Evolutionary conservation across 2,797 vertebrate genomes (phyloP), one percentile per base, ranked within the genome.

Genomic region (Eupleurogrammus muticus): DNA sequence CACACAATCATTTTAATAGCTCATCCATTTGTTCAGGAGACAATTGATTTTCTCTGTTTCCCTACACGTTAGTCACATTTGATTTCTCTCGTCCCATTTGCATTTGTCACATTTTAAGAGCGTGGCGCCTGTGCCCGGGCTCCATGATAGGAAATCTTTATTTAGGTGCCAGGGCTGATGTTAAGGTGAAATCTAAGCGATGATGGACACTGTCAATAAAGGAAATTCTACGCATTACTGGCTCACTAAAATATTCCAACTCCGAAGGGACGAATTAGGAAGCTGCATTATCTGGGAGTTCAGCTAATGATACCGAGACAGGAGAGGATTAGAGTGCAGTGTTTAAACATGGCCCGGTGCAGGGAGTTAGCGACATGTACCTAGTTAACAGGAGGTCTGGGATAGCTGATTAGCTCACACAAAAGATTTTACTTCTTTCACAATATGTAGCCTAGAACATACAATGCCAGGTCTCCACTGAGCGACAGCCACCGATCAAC

Each of bases 1-100:
- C 66, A 82, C 79, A 79, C 89, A 84, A 81, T 90, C 77, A 84
- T 85, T 91, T 92, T 90, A 92, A 91, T 92, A 87, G 87, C 87
- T 86, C 85, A 79, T 91, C 87, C 86, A 89, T 90, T 92, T 89
- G 85, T 88, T 89, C 78, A 83, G 82, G 83, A 90, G 88, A 91
- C 91, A 92, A 91, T 90, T 91, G 90, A 90, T 92, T 92, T 88
- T 83, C 85, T 80, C 80, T 87, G 71, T 87, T 83, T 89, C 87
- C 82, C 63, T 84, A 81, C 85, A 88, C 84, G 82, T 93, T 90
- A 91, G 85, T 91, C 88, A 89, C 77, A 87, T 90, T 90, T 91
- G 85, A 92, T 90, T 91, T 90, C 80, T 87, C 82, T 82, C 62
- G 47, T 85, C 79, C 81, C 72, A 87, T 90, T 90, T 85, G 85